A percentile compares a stretch with the other conserved stretches of the same genome.
Conservation (phyloP, 2,113 vertebrate genomes). For the Hiodon tergisus region DNA sequence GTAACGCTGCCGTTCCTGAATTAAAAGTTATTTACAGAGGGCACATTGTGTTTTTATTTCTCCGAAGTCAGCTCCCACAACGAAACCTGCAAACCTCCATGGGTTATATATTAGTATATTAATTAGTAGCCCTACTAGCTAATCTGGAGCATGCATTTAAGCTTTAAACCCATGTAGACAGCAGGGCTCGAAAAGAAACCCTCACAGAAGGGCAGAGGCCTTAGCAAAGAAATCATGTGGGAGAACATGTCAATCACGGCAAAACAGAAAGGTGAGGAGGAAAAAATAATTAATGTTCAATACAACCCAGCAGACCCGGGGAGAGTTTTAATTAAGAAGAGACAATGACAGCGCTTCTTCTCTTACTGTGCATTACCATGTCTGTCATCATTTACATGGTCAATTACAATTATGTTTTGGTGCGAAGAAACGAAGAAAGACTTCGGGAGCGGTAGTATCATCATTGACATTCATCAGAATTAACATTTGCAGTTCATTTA, state of each 20-base stretch:
- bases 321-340: conserved; percentile 41
- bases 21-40: too few species aligned
- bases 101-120: too few species aligned
- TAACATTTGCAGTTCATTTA: not conserved
- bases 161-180: not conserved
- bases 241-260: conserved; percentile 2
- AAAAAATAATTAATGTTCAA: conserved; percentile 33
- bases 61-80: not conserved
- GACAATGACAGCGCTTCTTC: conserved; percentile 39
- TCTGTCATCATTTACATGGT: conserved; percentile 41
- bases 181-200: not conserved
- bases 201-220: not conserved
- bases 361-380: conserved; percentile 28
- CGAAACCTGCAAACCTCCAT: too few species aligned
- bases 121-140: too few species aligned
- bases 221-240: not conserved
- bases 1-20: too few species aligned
- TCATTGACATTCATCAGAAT: not conserved
- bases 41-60: too few species aligned
- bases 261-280: conserved; percentile 10
- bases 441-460: not conserved
- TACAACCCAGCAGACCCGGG: conserved; percentile 22
- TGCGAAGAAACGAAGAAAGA: conserved; percentile 9
- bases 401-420: conserved; percentile 52
- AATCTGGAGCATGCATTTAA: not conserved